Conservation (phyloP, 1,140 invertebrate genomes). For the Drosophila saltans region DNA sequence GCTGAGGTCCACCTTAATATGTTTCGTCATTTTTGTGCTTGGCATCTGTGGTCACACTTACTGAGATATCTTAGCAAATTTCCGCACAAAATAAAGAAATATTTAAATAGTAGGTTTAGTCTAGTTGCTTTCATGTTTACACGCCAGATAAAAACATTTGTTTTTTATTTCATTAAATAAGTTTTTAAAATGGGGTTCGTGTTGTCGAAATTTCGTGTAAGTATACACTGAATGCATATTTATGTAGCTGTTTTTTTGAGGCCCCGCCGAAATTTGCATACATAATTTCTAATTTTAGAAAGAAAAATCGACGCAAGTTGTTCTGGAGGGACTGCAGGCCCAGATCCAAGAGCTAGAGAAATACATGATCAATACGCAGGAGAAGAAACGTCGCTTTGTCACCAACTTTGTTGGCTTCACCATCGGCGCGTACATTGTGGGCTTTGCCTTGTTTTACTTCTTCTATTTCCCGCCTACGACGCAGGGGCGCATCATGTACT, state of each 20-base stretch:
- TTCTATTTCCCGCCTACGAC: constrained; percentile 89
- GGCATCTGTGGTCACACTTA: constrained; percentile 1
- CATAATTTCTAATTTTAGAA: constrained; percentile 86
- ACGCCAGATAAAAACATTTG: background rate
- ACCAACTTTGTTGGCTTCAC: constrained; percentile 91
- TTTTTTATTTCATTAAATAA: constrained; percentile 15
- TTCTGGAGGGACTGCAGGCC: constrained; percentile 91
- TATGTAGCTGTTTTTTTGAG: constrained; percentile 12
- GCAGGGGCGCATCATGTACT: constrained; percentile 88
- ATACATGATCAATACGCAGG: constrained; percentile 90
- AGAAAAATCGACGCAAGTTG: constrained; percentile 90
- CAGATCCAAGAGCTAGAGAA: constrained; percentile 92
- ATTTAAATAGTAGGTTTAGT: constrained; percentile 19
- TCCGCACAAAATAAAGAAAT: constrained; percentile 11
- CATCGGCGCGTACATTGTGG: constrained; percentile 90
- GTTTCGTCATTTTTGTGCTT: background rate
- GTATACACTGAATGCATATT: constrained; percentile 4
- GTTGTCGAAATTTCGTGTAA: constrained; percentile 60
- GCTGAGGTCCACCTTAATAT: background rate
- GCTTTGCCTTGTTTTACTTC: constrained; percentile 90
- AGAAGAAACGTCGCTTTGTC: constrained; percentile 90
- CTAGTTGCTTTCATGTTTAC: constrained; percentile 9
- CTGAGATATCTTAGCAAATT: background rate
- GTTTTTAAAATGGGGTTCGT: constrained; percentile 47
- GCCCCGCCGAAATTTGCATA: constrained; percentile 40